phyloP scores from a whole-genome alignment of 2,888 invertebrate species.

The Phymatocera aterrima region DNA sequence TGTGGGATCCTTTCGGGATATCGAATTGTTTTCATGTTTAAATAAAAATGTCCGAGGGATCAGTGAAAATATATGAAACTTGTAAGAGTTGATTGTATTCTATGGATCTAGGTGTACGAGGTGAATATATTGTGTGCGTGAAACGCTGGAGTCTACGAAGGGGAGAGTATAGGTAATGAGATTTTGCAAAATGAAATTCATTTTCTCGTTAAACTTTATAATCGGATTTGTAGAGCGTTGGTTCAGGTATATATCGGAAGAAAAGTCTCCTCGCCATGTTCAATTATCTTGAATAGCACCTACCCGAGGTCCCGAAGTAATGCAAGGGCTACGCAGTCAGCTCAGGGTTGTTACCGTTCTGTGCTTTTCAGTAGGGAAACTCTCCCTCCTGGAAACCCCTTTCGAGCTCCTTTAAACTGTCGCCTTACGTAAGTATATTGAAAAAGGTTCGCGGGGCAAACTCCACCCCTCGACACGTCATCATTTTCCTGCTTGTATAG shows the following conservation, averaged over 20 bases:
- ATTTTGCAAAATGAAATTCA: conserved; percentile 28
- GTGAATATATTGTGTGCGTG: neutral
- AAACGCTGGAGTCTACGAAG: neutral
- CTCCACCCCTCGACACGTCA: conserved; percentile 1
- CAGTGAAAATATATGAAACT: neutral
- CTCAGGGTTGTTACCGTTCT: neutral
- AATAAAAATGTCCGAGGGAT: neutral
- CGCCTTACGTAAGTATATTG: conserved; percentile 28
- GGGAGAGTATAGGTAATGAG: neutral
- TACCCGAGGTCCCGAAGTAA: neutral
- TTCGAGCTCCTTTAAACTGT: conserved; percentile 19
- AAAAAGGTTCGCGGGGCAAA: conserved; percentile 5
- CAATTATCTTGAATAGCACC: conserved; percentile 41
- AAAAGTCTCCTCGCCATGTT: conserved; percentile 22
- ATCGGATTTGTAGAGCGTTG: conserved; percentile 21
- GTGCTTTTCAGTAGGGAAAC: conserved; percentile 2
- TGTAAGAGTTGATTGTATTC: neutral
- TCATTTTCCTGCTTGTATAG: conserved; percentile 14
- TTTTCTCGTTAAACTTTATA: conserved; percentile 34
- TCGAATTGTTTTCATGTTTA: neutral
- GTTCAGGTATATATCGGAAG: neutral
- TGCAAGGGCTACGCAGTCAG: conserved; percentile 15
- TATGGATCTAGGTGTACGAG: too few relatives aligned
- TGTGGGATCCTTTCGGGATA: neutral
- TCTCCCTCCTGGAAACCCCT: conserved; percentile 10